Percentiles rank a stretch among this genome's conserved stretches.
Conservation (phyloP, 2,888 invertebrate genomes). For the Thalpophila matura region DNA sequence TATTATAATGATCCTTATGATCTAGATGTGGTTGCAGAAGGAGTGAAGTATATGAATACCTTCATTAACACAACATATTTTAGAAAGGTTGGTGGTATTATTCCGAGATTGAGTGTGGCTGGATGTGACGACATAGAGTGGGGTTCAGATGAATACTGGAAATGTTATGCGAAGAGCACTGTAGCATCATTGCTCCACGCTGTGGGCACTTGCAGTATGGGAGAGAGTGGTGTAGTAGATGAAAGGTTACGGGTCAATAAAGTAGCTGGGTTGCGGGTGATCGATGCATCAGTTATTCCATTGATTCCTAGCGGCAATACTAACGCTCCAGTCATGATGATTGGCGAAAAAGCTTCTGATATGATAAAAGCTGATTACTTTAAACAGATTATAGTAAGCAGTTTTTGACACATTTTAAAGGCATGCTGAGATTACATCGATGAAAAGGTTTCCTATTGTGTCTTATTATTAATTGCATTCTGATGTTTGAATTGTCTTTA, state of each 20-base stretch:
- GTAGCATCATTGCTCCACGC: constrained; percentile 92
- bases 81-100: constrained; percentile 68
- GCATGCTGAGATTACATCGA: neutral
- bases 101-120: constrained; percentile 79
- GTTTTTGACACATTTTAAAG: neutral
- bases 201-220: constrained; percentile 86
- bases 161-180: constrained; percentile 90
- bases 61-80: constrained; percentile 77
- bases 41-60: constrained; percentile 72
- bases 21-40: constrained; percentile 69
- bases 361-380: constrained; percentile 78
- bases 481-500: neutral
- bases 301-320: constrained; percentile 82
- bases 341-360: constrained; percentile 85
- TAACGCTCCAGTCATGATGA: constrained; percentile 84
- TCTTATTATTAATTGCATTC: neutral
- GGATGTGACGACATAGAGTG: constrained; percentile 87
- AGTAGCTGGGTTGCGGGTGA: constrained; percentile 75
- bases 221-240: constrained; percentile 79
- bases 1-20: constrained; percentile 76
- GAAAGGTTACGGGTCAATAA: constrained; percentile 78
- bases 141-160: constrained; percentile 92
- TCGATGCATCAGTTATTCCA: constrained; percentile 84
- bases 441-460: neutral
- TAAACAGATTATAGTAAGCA: neutral